These are phyloP conservation scores for Chrysomallon squamiferum DNA, from an alignment of 1,140 invertebrate species.

Conservation along the genomic window DNA sequence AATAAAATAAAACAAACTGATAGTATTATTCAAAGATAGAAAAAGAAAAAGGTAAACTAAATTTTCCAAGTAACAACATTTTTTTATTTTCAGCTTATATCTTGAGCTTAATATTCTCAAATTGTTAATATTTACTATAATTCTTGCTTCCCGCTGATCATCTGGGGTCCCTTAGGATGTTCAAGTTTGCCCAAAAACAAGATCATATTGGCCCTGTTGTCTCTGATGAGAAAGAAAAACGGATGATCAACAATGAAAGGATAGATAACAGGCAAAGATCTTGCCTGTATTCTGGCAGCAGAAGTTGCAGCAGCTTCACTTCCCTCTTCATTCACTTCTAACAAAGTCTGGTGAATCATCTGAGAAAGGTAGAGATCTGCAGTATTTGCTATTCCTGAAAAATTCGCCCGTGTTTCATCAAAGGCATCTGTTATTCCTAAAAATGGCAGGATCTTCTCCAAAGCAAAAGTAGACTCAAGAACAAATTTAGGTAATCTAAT, in stretches of 20 bases:
- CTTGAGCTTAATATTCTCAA: no score
- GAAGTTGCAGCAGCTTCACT: slow-evolving; percentile 63
- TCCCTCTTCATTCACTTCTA: slow-evolving; percentile 64
- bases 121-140: no score
- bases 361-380: slow-evolving; percentile 21
- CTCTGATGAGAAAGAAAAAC: slow-evolving; percentile 79
- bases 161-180: no score
- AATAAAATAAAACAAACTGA: no score
- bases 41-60: no score
- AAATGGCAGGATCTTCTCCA: no score
- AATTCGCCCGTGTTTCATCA: slow-evolving; percentile 67
- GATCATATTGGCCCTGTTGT: slow-evolving; percentile 46
- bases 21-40: no score
- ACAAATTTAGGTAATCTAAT: slow-evolving; percentile 73
- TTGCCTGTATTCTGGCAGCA: slow-evolving; percentile 32
- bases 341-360: slow-evolving; percentile 57
- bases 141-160: no score
- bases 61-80: no score
- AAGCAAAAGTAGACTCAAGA: no score
- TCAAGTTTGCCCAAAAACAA: neutral
- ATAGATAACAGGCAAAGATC: slow-evolving; percentile 10
- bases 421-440: slow-evolving; percentile 68
- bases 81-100: no score
- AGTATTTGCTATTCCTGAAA: slow-evolving; percentile 63
- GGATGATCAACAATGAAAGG: slow-evolving; percentile 75